Evolutionary conservation across 2,113 vertebrate genomes (phyloP).

Genomic region (Phodopus roborovskii): DNA sequence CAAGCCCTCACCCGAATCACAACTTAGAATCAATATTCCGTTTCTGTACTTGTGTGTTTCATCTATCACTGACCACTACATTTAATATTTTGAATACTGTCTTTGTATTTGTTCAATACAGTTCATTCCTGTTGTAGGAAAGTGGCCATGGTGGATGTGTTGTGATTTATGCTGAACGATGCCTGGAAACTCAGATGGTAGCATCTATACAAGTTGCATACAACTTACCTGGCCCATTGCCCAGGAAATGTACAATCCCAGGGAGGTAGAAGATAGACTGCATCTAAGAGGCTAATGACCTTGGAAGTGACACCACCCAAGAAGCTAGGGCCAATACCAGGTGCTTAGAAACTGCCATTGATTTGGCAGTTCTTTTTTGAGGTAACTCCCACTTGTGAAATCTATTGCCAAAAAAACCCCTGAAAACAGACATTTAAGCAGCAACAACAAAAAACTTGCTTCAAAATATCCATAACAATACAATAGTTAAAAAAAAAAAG

Average conservation of each 20-base stretch:
- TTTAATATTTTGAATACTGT: background rate
- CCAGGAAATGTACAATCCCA: too few relatives aligned
- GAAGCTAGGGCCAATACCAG: background rate
- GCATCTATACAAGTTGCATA: rapidly evolving
- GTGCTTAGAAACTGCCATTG: slow-evolving; percentile 55
- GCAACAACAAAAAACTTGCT: background rate
- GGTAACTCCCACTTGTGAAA: background rate
- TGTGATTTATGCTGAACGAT: background rate
- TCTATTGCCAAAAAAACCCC: background rate
- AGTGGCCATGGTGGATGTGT: rapidly evolving
- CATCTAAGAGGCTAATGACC: background rate
- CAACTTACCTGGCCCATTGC: background rate
- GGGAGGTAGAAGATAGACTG: background rate
- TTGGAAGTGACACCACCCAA: background rate
- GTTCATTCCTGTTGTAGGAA: background rate
- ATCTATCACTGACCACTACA: background rate
- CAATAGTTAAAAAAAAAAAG: background rate
- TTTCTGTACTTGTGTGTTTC: background rate
- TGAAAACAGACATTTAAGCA: background rate
- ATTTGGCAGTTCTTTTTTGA: background rate
- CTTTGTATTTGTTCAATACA: background rate
- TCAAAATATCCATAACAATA: background rate
- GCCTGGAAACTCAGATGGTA: background rate
- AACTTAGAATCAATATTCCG: background rate
- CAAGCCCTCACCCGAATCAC: background rate